These are phyloP conservation scores for Plecturocebus donacophilus DNA, from an alignment of 2,113 vertebrate species.

Conservation along the genomic window DNA sequence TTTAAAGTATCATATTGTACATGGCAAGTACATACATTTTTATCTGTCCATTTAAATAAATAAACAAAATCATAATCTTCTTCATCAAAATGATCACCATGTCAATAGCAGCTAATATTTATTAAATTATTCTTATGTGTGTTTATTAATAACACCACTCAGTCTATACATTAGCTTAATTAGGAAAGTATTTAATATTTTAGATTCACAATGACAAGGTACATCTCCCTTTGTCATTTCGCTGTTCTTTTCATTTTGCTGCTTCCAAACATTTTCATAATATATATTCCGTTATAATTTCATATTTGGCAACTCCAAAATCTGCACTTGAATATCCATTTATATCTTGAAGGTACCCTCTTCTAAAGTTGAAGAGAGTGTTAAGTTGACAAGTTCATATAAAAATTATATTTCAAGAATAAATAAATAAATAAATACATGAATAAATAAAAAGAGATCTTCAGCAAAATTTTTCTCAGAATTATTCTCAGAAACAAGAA, in stretches of 20 bases:
- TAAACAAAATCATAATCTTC: not conserved
- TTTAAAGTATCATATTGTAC: too few relatives aligned
- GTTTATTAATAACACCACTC: not conserved
- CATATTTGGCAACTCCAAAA: not conserved
- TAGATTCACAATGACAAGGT: not conserved
- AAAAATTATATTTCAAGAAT: not conserved
- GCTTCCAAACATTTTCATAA: not conserved
- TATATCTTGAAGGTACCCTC: not conserved
- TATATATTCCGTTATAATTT: not conserved
- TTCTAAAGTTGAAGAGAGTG: not conserved
- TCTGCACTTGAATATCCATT: not conserved
- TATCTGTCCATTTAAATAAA: too few relatives aligned
- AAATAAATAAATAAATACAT: too few relatives aligned
- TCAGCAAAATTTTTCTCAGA: too few relatives aligned
- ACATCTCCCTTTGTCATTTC: not conserved
- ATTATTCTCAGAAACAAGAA: too few relatives aligned
- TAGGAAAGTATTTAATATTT: not conserved
- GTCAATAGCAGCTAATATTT: not conserved
- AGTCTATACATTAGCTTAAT: not conserved
- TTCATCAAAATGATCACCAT: not conserved
- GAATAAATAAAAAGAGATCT: too few relatives aligned
- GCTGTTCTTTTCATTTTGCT: not conserved
- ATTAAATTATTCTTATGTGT: not conserved
- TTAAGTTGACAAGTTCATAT: not conserved
- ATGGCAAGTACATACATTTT: too few relatives aligned